These are phyloP conservation scores for Macropus fuliginosus DNA, from an alignment of 2,797 vertebrate species.

Conservation along the genomic window DNA sequence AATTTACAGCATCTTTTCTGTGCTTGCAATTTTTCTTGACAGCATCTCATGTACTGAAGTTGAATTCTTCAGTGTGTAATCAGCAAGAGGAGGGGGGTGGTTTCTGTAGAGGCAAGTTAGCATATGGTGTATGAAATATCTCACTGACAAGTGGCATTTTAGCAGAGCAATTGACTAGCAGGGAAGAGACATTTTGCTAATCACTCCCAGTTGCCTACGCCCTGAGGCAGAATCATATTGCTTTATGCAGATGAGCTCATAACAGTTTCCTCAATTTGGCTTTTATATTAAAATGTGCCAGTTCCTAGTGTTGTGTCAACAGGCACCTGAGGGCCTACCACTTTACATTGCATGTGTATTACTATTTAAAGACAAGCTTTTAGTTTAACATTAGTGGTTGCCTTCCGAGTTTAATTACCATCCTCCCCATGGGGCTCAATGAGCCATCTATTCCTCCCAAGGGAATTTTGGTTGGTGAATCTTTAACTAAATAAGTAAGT, in stretches of 20 bases:
- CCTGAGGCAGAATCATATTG: conserved; percentile 92
- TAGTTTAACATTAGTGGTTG: conserved; percentile 88
- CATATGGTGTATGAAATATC: conserved; percentile 92
- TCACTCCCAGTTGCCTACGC: conserved; percentile 91
- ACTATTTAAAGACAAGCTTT: conserved; percentile 93
- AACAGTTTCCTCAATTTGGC: conserved; percentile 93
- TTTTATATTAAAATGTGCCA: conserved; percentile 87
- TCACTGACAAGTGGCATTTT: conserved; percentile 92
- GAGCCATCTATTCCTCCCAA: conserved; percentile 85
- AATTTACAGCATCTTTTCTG: conserved; percentile 34
- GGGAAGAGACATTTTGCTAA: conserved; percentile 88
- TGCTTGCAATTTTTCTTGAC: conserved; percentile 67
- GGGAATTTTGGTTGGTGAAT: conserved; percentile 85
- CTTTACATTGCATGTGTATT: conserved; percentile 86
- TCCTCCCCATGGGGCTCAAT: conserved; percentile 88
- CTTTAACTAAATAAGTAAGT: conserved; percentile 89
- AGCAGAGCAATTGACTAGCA: conserved; percentile 85
- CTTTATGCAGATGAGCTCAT: conserved; percentile 97
- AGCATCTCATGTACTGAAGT: conserved; percentile 71
- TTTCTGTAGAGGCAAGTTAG: conserved; percentile 87
- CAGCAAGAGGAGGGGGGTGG: conserved; percentile 73
- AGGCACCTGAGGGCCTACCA: conserved; percentile 90
- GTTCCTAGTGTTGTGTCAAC: conserved; percentile 92
- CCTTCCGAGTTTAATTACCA: conserved; percentile 92
- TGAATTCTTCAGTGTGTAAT: conserved; percentile 79